Evolutionary conservation across 1,140 invertebrate species (phyloP), one percentile per base, ranked within the genome.

Genomic region (Gryllus bimaculatus): DNA sequence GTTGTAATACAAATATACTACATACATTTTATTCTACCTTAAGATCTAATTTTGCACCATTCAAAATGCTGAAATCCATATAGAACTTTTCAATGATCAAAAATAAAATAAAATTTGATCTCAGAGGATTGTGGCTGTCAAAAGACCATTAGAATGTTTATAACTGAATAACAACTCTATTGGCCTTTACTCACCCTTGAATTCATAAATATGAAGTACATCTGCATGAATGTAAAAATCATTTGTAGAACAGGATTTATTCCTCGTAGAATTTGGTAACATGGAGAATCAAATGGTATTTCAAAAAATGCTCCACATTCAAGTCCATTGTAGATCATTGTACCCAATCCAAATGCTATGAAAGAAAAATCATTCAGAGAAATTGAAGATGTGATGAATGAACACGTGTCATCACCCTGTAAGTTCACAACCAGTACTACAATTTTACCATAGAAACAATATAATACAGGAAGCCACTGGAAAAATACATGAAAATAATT

Each of bases 151-250:
- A 13, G 18, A 10, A 66, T 3, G 26, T 39, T 39, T 39, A 66
- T 66, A 66, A 66, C 18, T 66, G 10, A 66, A 66, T 10, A 18
- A 18, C 54, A 66, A 1, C 54, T 66, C 54, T 18, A 66, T 66
- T 10, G 10, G 54, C 26, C 26, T 39, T 66, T 82, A 89, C 91
- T 92, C 91, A 98, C 96, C 89, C 97, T 91, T 77, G 96, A 97
- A 87, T 99, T 98, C 91, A 98, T 97, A 88, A 99, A 99, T 84
- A 99, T 97, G 85, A 98, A 99, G 84, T 98, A 98, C 95, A 98
- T 98, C 87, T 99, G 97, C 91, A 96, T 96, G 84, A 99, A 98
- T 15, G 96, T 98, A 88, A 98, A 99, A 49, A 97, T 92, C 90
- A 98, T 96, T 84, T 98, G 96, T 10, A 98, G 89, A 81, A 98